Percentiles rank a stretch among this genome's conserved stretches.
These are phyloP conservation scores for Chrysotoxum bicinctum DNA, from an alignment of 2,888 invertebrate genomes.

Conservation along the genomic window DNA sequence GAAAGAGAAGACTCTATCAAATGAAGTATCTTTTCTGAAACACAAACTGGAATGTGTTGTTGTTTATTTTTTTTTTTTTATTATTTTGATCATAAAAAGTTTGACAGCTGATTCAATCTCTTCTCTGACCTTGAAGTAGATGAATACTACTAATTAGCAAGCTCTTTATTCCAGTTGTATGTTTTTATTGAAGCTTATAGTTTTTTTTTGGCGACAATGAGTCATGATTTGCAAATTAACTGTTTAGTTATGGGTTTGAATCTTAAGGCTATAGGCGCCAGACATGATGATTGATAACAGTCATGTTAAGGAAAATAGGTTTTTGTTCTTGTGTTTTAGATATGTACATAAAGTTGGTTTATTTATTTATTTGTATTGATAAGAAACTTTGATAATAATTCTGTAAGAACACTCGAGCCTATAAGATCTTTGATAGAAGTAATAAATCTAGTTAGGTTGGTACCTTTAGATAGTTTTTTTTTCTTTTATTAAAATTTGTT, in stretches of 20 bases:
- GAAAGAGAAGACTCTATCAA: background rate
- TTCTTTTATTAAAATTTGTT: no score
- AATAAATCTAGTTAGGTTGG: background rate
- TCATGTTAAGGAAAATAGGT: background rate
- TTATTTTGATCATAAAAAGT: background rate
- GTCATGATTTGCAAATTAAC: constrained; percentile 16
- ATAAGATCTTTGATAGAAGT: no score
- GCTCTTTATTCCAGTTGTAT: background rate
- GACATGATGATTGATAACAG: background rate
- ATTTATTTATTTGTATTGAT: background rate
- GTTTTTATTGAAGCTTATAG: background rate
- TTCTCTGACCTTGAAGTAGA: constrained; percentile 24
- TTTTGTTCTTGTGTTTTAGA: background rate
- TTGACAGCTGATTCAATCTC: constrained; percentile 3
- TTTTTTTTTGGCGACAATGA: constrained; percentile 35
- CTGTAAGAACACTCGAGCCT: background rate
- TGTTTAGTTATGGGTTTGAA: background rate
- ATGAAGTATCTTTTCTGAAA: background rate
- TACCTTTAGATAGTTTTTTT: background rate
- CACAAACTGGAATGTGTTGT: background rate
- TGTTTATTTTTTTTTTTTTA: background rate
- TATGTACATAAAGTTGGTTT: background rate
- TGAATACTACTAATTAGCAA: background rate
- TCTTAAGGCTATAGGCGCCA: background rate
- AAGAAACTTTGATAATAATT: background rate